Evolutionary conservation across 2,888 invertebrate species (phyloP).

Genomic region (Lordiphosa andalusiaca): DNA sequence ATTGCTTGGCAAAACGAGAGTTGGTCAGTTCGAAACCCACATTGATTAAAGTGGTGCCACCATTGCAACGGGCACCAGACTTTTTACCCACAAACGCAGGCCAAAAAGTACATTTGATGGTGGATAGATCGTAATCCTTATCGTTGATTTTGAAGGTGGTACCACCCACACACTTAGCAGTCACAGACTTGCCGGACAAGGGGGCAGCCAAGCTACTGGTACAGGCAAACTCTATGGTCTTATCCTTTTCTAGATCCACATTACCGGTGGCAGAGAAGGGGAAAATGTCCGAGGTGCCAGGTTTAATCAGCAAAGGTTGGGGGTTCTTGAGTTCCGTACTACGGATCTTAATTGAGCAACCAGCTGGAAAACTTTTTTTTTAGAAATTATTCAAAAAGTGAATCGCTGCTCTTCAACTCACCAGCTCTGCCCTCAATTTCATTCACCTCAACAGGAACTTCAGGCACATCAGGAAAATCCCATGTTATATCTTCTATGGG

Average conservation of each 20-base stretch:
- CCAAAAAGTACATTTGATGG: constrained; percentile 72
- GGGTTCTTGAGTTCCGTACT: constrained; percentile 79
- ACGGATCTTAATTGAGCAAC: constrained; percentile 54
- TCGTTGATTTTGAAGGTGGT: constrained; percentile 54
- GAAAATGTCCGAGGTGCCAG: constrained; percentile 67
- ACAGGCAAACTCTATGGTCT: constrained; percentile 67
- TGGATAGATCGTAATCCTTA: constrained; percentile 55
- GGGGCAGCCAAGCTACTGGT: constrained; percentile 56
- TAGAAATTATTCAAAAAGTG: not conserved
- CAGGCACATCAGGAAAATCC: constrained; percentile 51
- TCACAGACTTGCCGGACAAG: constrained; percentile 49
- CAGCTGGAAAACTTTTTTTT: constrained; percentile 26
- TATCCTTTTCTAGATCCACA: constrained; percentile 49
- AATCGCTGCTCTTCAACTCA: constrained; percentile 11
- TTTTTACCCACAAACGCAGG: constrained; percentile 69
- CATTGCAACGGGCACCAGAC: constrained; percentile 67
- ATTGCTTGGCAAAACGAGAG: constrained; percentile 69
- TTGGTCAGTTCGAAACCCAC: constrained; percentile 75
- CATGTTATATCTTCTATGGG: constrained; percentile 39
- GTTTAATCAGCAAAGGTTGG: constrained; percentile 82
- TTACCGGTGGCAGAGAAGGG: constrained; percentile 54
- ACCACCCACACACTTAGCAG: constrained; percentile 63
- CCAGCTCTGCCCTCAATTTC: constrained; percentile 34
- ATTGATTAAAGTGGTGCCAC: constrained; percentile 62
- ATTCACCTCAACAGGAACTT: constrained; percentile 30